A percentile compares a stretch with the other conserved stretches of the same genome.
phyloP scores from a whole-genome alignment of 2,113 vertebrate genomes.

The Scalopus aquaticus region DNA sequence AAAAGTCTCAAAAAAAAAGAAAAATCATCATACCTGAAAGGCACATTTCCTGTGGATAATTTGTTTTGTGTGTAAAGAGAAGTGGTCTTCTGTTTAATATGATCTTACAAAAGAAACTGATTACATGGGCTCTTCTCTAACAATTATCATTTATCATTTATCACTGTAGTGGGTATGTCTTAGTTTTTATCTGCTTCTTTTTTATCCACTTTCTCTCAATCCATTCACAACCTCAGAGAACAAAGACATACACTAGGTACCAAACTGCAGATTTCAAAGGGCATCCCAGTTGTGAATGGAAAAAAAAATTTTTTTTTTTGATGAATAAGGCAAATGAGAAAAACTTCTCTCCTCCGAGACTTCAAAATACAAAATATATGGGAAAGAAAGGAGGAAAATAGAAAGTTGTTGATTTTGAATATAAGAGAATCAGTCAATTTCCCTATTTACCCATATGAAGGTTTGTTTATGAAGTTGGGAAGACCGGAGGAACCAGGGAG shows the following conservation, averaged over 20 bases:
- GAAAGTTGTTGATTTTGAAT: neutral
- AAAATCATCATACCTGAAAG: neutral
- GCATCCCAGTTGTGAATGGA: neutral
- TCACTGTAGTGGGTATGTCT: neutral
- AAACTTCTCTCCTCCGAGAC: neutral
- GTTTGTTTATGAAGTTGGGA: neutral
- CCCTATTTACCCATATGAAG: neutral
- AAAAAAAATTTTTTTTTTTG: neutral
- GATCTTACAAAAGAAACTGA: neutral
- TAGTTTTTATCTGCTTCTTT: neutral
- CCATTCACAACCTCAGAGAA: neutral
- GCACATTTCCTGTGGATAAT: neutral
- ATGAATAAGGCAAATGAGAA: neutral
- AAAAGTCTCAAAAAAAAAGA: neutral
- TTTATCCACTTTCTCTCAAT: neutral
- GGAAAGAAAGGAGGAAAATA: neutral
- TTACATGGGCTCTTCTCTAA: neutral
- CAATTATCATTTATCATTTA: neutral
- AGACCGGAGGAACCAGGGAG: neutral
- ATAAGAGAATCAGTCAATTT: neutral
- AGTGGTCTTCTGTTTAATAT: neutral
- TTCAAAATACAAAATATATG: neutral
- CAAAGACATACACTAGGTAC: neutral
- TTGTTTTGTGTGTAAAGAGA: neutral
- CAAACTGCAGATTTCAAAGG: neutral